Conservation (phyloP, 2,888 invertebrate species). For the Rhingia rostrata region DNA sequence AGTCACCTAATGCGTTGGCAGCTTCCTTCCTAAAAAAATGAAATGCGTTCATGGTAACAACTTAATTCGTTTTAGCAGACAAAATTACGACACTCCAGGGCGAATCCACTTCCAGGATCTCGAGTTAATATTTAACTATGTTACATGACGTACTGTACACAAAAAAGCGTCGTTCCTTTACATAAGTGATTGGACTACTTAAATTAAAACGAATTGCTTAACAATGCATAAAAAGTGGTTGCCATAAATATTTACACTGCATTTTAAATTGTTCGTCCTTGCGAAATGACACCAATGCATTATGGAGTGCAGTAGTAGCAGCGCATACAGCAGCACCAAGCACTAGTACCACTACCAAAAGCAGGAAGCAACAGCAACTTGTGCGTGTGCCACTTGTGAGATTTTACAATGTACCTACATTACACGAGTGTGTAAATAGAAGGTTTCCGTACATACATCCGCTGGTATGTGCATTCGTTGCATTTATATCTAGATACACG, state of each 20-base stretch:
- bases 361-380: constrained; percentile 33
- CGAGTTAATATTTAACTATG: neutral
- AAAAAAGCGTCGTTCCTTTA: neutral
- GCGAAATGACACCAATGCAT: constrained; percentile 42
- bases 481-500: neutral
- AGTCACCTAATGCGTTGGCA: too few relatives aligned
- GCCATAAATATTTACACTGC: constrained; percentile 45
- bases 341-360: neutral
- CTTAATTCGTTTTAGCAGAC: neutral
- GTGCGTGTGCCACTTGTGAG: constrained; percentile 68
- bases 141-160: neutral
- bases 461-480: neutral
- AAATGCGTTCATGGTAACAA: neutral
- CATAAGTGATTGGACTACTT: constrained; percentile 29
- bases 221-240: constrained; percentile 59
- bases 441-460: constrained; percentile 27
- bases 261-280: constrained; percentile 52
- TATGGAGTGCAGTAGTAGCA: constrained; percentile 3
- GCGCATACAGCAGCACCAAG: neutral
- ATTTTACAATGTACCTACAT: constrained; percentile 55
- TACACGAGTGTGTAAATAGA: constrained; percentile 64
- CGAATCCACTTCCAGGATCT: neutral
- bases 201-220: constrained; percentile 65
- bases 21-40: too few relatives aligned
- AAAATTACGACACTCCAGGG: too few relatives aligned